Evolutionary conservation across 1,140 invertebrate genomes (phyloP), one percentile per base, ranked within the genome.

Genomic region (Listronotus bonariensis): DNA sequence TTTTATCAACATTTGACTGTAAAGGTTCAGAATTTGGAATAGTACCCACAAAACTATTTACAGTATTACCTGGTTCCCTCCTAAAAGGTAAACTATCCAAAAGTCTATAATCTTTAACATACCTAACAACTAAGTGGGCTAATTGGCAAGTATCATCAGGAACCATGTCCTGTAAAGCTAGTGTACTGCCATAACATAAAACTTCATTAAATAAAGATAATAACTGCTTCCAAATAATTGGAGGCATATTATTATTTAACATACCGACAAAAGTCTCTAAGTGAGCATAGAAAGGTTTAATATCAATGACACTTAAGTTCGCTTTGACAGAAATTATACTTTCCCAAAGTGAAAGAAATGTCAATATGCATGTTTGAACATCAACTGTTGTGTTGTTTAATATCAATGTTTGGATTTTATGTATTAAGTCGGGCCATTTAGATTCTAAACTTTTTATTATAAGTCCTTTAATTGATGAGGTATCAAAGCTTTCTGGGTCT

Each of bases 291-390:
- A 93, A 95, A 5, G 92, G 88, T 74, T 93, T 92, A 3, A 92
- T 94, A 75, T 94, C 92, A 59, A 92, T 88, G 10, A 94, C 88
- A 17, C 91, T 93, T 18, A 95, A 82, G 82, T 94, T 95, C 11
- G 92, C 91, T 79, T 92, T 93, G 0, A 95, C 91, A 45, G 91
- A 93, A 74, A 95, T 94, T n/a, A 92, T 92, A 64, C 90, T 90
- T 75, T 93, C 91, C 92, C 92, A 95, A 9, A 95, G 79, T 55
- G 89, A 87, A 43, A 95, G 82, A 75, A 95, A 94, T 18, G 91
- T 92, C 38, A 93, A 82, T 46, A 93, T 85, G 77, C 86, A 88
- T 67, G 86, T 86, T 80, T 85, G 86, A 59, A 84, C 80, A 70
- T 85, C 83, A 45, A 82, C 74, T 68, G 68, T 64, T 14, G 83